Evolutionary conservation across 2,797 vertebrate genomes (phyloP).

Genomic region (Liparis tanakae): DNA sequence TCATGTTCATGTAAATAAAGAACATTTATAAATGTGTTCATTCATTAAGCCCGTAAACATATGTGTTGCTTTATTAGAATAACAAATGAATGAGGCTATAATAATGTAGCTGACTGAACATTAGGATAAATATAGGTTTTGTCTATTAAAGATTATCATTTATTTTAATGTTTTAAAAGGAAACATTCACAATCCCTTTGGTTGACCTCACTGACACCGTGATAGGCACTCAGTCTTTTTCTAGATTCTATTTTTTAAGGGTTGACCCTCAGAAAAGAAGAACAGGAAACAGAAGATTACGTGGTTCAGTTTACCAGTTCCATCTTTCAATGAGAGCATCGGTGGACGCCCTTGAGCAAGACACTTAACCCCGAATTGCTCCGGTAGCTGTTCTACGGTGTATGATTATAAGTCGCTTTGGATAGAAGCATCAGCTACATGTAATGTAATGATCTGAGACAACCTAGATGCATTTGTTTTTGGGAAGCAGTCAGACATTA

Average conservation of each 20-base stretch:
- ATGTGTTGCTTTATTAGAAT: background rate
- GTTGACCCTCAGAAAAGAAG: constrained; percentile 10
- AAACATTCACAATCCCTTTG: no score
- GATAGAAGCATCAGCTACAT: no score
- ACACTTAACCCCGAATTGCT: no score
- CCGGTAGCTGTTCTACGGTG: no score
- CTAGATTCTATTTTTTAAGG: constrained; percentile 66
- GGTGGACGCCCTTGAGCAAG: no score
- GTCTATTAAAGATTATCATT: background rate
- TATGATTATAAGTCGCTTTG: no score
- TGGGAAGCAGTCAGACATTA: constrained; percentile 41
- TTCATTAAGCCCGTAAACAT: background rate
- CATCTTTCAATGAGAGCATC: no score
- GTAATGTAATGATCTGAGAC: constrained; percentile 23
- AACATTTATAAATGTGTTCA: background rate
- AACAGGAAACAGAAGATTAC: constrained; percentile 17
- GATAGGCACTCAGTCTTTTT: constrained; percentile 31
- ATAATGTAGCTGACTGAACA: background rate
- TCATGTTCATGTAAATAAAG: background rate
- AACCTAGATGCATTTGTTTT: constrained; percentile 39
- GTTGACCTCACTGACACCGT: no score
- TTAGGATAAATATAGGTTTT: no score
- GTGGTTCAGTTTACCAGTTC: no score
- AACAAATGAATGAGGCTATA: background rate
- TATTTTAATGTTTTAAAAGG: background rate